These are phyloP conservation scores for Meiosimyza platycephala DNA, from an alignment of 2,888 invertebrate genomes.

Conservation along the genomic window DNA sequence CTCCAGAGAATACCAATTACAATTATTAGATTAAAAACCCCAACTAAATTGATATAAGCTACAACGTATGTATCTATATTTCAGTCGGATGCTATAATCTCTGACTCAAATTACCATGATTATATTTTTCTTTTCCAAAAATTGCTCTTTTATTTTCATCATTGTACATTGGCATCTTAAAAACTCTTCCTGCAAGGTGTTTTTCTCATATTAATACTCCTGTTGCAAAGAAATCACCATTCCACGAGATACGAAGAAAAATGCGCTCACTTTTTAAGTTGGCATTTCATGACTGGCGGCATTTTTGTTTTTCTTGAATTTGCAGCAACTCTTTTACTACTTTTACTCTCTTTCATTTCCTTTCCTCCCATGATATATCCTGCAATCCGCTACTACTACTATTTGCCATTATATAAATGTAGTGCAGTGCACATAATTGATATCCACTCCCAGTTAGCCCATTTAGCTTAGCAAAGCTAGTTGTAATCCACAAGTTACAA, in stretches of 20 bases:
- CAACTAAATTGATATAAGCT: no score
- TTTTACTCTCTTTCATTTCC: neutral
- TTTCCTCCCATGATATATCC: neutral
- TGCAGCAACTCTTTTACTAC: slow-evolving; percentile 7
- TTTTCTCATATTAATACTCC: neutral
- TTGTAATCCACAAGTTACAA: no score
- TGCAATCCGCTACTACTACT: neutral
- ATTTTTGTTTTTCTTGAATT: slow-evolving; percentile 9
- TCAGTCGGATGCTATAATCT: no score
- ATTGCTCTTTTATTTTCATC: no score
- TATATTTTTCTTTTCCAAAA: no score
- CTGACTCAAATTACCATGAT: no score
- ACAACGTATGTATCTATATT: no score
- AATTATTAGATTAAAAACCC: no score
- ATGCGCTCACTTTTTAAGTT: slow-evolving; percentile 7
- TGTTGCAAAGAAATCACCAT: neutral
- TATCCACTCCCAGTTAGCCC: neutral
- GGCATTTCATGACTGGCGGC: slow-evolving; percentile 25
- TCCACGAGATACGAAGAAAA: neutral
- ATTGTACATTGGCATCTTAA: no score
- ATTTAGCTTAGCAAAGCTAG: no score
- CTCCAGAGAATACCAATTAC: no score
- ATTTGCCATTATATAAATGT: slow-evolving; percentile 9
- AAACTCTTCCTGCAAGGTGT: neutral
- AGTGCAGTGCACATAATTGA: neutral